Evolutionary conservation across 2,113 vertebrate genomes (phyloP), one percentile per base, ranked within the genome.

Genomic region (Pyxicephalus adspersus): DNA sequence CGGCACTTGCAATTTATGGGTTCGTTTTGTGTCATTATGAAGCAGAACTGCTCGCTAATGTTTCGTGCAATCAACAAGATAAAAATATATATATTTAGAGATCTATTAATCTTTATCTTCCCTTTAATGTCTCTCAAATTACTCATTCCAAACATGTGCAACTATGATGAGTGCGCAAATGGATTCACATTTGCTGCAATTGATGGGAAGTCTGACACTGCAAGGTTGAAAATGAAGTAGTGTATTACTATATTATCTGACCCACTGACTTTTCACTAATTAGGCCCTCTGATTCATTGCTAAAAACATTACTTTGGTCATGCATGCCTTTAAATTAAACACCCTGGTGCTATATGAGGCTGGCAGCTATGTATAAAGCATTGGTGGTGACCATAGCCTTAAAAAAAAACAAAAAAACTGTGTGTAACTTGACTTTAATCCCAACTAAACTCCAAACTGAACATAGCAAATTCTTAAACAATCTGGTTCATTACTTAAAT

Each of bases 161-260:
- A 28, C 52, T 23, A 55, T 60, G 54, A 74, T 60, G 52, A 73
- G 54, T 54, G 71, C 29, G 11, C 54, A 60, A 60, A 74, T 60
- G 28, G 57, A 60, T 74, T 74, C 71, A 60, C 28, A 60, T 60
- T 74, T 60, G 38, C 55, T 60, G 55, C 54, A 38, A 18, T 50
- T 74, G 71, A 74, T 74, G 55, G 34, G 29, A 60, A 74, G 31
- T 28, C 25, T 72, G 68, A 72, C 68, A 72, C 68, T 11, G 51
- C 50, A 72, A 72, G 68, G 68, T 72, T 54, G 68, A 26, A 72
- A 29, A 72, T 72, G 50, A 72, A 55, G 51, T 25, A 4, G 4
- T 15, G 29, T 50, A 72, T 72, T 72, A 55, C 54, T 72, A 72
- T 72, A 74, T 58, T 74, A 74, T 74, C 54, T 74, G 71, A 74